Evolutionary conservation across 2,113 vertebrate species (phyloP).

Genomic region (Orthonyx spaldingii): DNA sequence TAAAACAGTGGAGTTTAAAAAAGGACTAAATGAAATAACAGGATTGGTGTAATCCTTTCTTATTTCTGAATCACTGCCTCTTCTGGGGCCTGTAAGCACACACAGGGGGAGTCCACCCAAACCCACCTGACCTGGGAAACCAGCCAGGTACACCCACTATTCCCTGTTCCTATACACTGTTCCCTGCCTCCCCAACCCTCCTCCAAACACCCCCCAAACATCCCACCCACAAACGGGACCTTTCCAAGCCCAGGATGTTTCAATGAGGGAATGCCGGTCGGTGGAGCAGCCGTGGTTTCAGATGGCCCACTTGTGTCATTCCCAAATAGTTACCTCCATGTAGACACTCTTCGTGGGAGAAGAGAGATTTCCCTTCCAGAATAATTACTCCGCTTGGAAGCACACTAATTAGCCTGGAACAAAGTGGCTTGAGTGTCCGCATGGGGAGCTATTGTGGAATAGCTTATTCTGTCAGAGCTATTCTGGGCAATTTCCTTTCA

Average conservation of each 20-base stretch:
- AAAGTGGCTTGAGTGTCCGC: slow-evolving; percentile 37
- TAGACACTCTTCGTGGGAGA: not conserved
- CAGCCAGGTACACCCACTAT: not conserved
- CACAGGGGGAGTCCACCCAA: rapidly evolving
- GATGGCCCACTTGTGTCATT: not conserved
- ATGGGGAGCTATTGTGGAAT: slow-evolving; percentile 56
- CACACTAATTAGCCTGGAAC: slow-evolving; percentile 60
- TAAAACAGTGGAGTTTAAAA: not conserved
- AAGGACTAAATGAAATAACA: not conserved
- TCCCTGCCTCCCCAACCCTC: not conserved
- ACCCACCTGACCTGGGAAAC: not conserved
- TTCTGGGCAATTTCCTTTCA: slow-evolving; percentile 57
- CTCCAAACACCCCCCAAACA: not conserved
- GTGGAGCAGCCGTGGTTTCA: not conserved
- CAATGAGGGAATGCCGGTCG: rapidly evolving
- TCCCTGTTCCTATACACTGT: too few species aligned
- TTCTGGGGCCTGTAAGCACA: not conserved
- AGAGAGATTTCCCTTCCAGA: slow-evolving; percentile 45
- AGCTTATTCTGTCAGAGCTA: slow-evolving; percentile 56
- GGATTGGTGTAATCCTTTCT: not conserved
- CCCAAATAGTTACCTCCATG: not conserved
- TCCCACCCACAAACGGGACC: not conserved
- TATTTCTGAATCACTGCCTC: not conserved
- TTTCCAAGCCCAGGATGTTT: not conserved
- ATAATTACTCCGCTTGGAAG: slow-evolving; percentile 52